phyloP scores from a whole-genome alignment of 2,797 vertebrate genomes.

The Cossypha niveicapilla region DNA sequence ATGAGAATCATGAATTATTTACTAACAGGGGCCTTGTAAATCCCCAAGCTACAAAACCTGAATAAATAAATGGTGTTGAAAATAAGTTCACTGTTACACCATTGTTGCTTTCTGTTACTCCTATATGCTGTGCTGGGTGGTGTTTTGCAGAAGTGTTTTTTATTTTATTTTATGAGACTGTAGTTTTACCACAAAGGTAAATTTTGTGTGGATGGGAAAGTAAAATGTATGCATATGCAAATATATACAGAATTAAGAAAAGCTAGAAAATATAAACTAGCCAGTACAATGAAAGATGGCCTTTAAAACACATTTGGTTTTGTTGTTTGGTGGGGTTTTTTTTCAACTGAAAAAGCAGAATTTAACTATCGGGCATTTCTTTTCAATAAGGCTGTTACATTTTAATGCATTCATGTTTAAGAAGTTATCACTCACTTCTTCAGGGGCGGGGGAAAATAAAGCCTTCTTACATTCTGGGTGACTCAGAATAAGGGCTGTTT shows the following conservation, averaged over 20 bases:
- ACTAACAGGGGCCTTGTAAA: neutral
- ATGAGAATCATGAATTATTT: slow-evolving; percentile 45
- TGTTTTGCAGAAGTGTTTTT: neutral
- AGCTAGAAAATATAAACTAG: neutral
- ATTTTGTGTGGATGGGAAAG: neutral
- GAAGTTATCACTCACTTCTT: neutral
- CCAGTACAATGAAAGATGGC: neutral
- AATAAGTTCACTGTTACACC: neutral
- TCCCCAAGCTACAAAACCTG: neutral
- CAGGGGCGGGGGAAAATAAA: fast-evolving
- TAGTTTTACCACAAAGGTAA: neutral
- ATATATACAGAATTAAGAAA: neutral
- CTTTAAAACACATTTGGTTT: neutral
- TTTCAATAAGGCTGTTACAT: neutral
- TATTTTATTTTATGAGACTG: neutral
- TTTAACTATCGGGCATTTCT: neutral
- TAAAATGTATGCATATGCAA: neutral
- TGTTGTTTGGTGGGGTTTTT: neutral
- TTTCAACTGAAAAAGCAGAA: neutral
- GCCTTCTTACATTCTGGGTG: neutral
- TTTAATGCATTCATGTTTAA: neutral
- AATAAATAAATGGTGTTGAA: slow-evolving; percentile 6
- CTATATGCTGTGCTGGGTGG: neutral
- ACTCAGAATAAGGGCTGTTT: neutral
- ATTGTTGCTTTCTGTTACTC: neutral